phyloP scores from a whole-genome alignment of 2,797 vertebrate genomes.

The Enteromius fasciolatus region DNA sequence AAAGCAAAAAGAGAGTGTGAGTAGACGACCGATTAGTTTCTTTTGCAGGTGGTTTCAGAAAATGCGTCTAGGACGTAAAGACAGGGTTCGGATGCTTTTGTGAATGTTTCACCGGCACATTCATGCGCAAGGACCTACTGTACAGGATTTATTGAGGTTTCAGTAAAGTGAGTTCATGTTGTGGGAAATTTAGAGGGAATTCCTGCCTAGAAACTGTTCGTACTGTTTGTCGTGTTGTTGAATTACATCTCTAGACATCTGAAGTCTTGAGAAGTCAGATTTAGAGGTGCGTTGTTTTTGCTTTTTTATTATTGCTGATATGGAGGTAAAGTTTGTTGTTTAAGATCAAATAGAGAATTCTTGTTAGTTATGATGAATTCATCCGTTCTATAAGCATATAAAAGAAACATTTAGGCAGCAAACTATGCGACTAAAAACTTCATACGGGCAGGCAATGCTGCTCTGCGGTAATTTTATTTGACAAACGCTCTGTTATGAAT shows the following conservation, averaged over 20 bases:
- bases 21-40: conserved; percentile 44
- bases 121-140: not conserved
- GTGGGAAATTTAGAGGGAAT: not conserved
- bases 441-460: not conserved
- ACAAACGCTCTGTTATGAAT: conserved; percentile 45
- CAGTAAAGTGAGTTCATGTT: not conserved
- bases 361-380: not conserved
- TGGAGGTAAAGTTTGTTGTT: not conserved
- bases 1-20: conserved; percentile 49
- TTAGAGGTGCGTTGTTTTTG: not conserved
- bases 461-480: conserved; percentile 24
- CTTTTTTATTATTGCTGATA: not conserved
- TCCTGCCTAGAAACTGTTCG: not conserved
- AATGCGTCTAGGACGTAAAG: not conserved
- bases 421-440: conserved; percentile 16
- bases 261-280: not conserved
- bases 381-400: not conserved
- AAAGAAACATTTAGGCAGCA: not conserved
- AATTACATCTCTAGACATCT: not conserved
- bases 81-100: not conserved
- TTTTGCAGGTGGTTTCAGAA: conserved; percentile 27
- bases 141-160: not conserved
- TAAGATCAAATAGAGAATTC: not conserved
- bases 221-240: conserved; percentile 11
- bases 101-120: not conserved